Conservation (phyloP, 1,140 invertebrate species). For the Helicoverpa zea region DNA sequence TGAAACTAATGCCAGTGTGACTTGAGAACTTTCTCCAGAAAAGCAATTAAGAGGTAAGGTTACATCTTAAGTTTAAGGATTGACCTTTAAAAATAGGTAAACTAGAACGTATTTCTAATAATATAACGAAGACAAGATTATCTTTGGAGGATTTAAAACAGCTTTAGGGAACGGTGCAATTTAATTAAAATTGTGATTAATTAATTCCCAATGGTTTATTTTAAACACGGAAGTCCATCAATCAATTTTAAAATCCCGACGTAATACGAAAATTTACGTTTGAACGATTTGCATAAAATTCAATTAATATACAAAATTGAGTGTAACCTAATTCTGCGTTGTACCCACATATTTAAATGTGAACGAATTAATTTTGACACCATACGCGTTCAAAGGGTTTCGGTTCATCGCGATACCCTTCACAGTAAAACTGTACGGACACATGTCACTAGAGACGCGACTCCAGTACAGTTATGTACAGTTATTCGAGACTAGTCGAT, state of each 20-base stretch:
- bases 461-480: background rate
- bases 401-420: constrained; percentile 36
- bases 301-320: constrained; percentile 34
- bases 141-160: background rate
- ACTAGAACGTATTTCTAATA: too few species aligned
- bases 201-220: background rate
- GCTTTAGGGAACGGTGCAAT: background rate
- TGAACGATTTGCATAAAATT: constrained; percentile 19
- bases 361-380: constrained; percentile 46
- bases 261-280: constrained; percentile 13
- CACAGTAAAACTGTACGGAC: constrained; percentile 12
- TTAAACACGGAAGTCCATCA: background rate
- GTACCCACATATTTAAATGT: constrained; percentile 33
- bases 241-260: constrained; percentile 16
- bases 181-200: background rate
- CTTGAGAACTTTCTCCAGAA: too few species aligned
- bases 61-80: too few species aligned
- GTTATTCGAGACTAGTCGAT: background rate
- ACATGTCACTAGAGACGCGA: constrained; percentile 27
- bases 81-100: too few species aligned
- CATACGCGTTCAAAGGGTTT: constrained; percentile 34
- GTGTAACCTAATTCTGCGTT: constrained; percentile 11
- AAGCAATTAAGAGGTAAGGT: too few species aligned
- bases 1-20: too few species aligned
- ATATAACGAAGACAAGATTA: background rate